phyloP scores from a whole-genome alignment of 2,888 invertebrate species.

The Eupithecia abbreviata region DNA sequence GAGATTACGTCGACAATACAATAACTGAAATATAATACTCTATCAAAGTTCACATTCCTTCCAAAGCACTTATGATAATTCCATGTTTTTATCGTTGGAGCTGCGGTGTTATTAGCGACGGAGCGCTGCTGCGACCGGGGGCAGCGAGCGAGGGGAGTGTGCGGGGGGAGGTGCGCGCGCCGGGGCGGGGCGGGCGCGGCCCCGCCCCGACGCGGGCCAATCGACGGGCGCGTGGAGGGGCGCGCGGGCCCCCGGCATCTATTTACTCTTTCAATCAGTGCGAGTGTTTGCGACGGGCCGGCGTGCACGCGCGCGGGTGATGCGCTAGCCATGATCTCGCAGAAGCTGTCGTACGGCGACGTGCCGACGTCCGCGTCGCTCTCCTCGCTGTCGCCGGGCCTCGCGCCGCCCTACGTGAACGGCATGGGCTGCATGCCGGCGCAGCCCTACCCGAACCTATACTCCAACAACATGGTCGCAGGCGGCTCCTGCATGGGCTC shows the following conservation, averaged over 20 bases:
- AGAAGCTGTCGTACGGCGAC: slow-evolving; percentile 88
- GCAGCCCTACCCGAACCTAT: slow-evolving; percentile 83
- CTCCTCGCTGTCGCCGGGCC: slow-evolving; percentile 88
- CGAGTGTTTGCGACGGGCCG: slow-evolving; percentile 83
- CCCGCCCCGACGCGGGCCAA: slow-evolving; percentile 74
- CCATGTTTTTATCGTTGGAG: slow-evolving; percentile 81
- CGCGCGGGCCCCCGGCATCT: slow-evolving; percentile 79
- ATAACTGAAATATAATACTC: slow-evolving; percentile 48
- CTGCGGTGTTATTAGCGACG: slow-evolving; percentile 76
- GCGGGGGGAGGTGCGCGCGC: slow-evolving; percentile 49
- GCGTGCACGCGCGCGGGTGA: slow-evolving; percentile 84
- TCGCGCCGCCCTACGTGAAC: slow-evolving; percentile 93
- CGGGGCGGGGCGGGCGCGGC: slow-evolving; percentile 44
- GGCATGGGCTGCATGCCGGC: slow-evolving; percentile 91
- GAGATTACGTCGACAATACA: slow-evolving; percentile 35
- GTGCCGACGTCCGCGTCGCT: slow-evolving; percentile 86
- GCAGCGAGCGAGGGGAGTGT: slow-evolving; percentile 44
- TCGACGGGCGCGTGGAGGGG: slow-evolving; percentile 72
- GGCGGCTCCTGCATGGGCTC: slow-evolving; percentile 88
- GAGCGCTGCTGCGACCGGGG: slow-evolving; percentile 32
- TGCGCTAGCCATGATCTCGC: slow-evolving; percentile 87
- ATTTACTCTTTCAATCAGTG: slow-evolving; percentile 85
- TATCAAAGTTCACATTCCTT: slow-evolving; percentile 76
- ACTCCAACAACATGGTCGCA: slow-evolving; percentile 87
- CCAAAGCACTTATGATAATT: slow-evolving; percentile 81